phyloP scores from a whole-genome alignment of 2,113 vertebrate genomes.

The Prolemur simus region DNA sequence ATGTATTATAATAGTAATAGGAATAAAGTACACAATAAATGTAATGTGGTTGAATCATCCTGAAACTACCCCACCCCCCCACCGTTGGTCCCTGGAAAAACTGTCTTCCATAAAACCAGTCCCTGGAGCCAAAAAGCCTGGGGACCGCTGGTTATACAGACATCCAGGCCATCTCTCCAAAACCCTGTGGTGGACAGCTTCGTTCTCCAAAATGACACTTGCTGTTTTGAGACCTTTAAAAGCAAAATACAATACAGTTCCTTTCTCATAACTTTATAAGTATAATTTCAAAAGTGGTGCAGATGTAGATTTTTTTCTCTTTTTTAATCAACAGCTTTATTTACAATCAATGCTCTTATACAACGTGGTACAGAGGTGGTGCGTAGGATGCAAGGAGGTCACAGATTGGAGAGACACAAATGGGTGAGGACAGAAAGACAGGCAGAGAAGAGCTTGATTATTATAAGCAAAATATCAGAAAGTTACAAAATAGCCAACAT shows the following conservation, averaged over 20 bases:
- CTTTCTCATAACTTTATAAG: background rate
- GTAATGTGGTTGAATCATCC: too few relatives aligned
- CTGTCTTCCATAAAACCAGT: too few relatives aligned
- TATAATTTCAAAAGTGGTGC: background rate
- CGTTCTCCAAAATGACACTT: background rate
- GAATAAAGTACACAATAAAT: too few relatives aligned
- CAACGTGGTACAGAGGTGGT: background rate
- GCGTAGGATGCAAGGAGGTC: accelerated
- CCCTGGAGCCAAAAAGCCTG: too few relatives aligned
- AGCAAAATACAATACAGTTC: background rate
- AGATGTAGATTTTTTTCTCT: background rate
- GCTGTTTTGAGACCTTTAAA: background rate
- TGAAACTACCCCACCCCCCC: too few relatives aligned
- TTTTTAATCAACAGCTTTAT: background rate
- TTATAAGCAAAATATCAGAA: background rate
- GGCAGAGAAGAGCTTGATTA: background rate
- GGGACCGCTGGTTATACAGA: too few relatives aligned
- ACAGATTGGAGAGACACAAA: accelerated
- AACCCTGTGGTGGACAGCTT: background rate
- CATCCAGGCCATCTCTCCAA: background rate
- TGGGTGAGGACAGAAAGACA: too few relatives aligned
- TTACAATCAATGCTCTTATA: background rate
- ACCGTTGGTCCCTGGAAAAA: too few relatives aligned
- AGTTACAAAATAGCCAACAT: background rate
- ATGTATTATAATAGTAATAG: too few relatives aligned